phyloP scores from a whole-genome alignment of 1,140 invertebrate species.

The Drosophila busckii region DNA sequence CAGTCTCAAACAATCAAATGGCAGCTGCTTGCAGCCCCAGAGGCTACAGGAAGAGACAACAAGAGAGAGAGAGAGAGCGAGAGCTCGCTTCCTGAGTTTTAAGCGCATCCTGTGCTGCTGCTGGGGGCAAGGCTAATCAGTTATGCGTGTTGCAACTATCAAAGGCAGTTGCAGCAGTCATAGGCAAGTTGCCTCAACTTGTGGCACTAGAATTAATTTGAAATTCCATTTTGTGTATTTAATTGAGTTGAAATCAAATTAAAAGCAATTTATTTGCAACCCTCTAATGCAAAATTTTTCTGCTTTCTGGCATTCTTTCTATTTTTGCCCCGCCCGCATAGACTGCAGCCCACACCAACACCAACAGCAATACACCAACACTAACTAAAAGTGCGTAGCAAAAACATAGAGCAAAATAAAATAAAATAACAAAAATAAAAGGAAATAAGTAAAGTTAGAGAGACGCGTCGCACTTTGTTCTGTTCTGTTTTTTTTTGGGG shows the following conservation, averaged over 20 bases:
- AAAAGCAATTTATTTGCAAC: slow-evolving; percentile 79
- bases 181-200: slow-evolving; percentile 41
- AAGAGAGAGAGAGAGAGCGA: no score
- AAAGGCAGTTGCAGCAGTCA: slow-evolving; percentile 9
- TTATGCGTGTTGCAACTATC: slow-evolving; percentile 17
- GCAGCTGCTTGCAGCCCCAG: no score
- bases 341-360: slow-evolving; percentile 16
- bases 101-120: no score
- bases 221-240: slow-evolving; percentile 78
- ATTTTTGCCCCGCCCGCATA: background rate
- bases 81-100: no score
- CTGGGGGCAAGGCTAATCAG: no score
- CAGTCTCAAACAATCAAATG: no score
- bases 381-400: slow-evolving; percentile 63
- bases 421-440: slow-evolving; percentile 12
- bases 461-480: no score
- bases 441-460: slow-evolving; percentile 46
- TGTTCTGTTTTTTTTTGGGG: slow-evolving; percentile 55
- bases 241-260: slow-evolving; percentile 79
- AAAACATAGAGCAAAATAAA: slow-evolving; percentile 10
- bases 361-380: slow-evolving; percentile 13
- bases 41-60: no score
- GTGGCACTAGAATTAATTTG: slow-evolving; percentile 69
- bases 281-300: slow-evolving; percentile 72
- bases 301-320: background rate